Conservation (phyloP, 2,797 vertebrate genomes). For the Siniperca undulata region DNA sequence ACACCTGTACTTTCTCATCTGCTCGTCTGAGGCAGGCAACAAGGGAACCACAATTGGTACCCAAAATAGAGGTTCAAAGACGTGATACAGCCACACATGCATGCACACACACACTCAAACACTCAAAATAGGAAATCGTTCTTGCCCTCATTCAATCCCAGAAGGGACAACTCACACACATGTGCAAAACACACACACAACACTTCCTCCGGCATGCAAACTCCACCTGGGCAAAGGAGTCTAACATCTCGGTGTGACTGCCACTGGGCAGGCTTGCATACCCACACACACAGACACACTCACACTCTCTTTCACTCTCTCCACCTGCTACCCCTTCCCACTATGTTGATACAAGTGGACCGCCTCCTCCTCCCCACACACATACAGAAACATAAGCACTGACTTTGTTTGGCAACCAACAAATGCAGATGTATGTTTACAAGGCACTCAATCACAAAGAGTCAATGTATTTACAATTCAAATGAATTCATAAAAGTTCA, state of each 20-base stretch:
- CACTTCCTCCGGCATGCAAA: slow-evolving; percentile 38
- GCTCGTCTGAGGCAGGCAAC: slow-evolving; percentile 54
- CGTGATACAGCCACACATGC: slow-evolving; percentile 34
- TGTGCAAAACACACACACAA: slow-evolving; percentile 46
- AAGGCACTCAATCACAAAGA: slow-evolving; percentile 55
- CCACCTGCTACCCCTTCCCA: slow-evolving; percentile 66
- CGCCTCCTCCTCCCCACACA: slow-evolving; percentile 16
- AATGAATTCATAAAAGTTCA: slow-evolving; percentile 52
- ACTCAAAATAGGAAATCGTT: slow-evolving; percentile 46
- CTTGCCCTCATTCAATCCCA: slow-evolving; percentile 51
- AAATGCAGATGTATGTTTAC: slow-evolving; percentile 55
- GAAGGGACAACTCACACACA: slow-evolving; percentile 43
- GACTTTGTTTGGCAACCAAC: slow-evolving; percentile 34
- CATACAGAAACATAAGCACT: slow-evolving; percentile 35
- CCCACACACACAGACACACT: slow-evolving; percentile 25
- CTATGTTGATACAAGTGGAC: slow-evolving; percentile 35
- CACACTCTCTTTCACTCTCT: slow-evolving; percentile 25
- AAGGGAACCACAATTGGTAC: slow-evolving; percentile 44
- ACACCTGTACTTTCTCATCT: slow-evolving; percentile 61
- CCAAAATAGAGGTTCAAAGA: slow-evolving; percentile 61
- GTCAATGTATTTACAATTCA: slow-evolving; percentile 56
- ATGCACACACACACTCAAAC: slow-evolving; percentile 23
- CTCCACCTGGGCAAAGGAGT: slow-evolving; percentile 69
- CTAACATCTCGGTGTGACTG: slow-evolving; percentile 66
- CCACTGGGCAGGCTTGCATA: slow-evolving; percentile 62